Conservation (phyloP, 2,113 vertebrate species). For the Aplodontia rufa region DNA sequence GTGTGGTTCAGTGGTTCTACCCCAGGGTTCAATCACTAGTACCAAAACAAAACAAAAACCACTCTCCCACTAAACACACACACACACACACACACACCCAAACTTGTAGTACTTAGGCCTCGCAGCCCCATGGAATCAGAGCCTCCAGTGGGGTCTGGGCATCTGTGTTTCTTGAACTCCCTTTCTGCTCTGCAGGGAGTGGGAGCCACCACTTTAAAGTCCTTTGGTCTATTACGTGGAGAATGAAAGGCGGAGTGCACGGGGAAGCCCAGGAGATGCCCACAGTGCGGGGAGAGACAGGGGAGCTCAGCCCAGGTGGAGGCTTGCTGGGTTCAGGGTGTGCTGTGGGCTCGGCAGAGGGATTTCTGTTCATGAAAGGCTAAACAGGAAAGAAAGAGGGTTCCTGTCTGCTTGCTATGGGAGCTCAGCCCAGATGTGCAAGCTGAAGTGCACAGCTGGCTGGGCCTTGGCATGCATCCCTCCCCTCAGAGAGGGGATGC, state of each 20-base stretch:
- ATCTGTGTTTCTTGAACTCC: rapidly evolving
- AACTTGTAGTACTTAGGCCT: too few relatives aligned
- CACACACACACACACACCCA: too few relatives aligned
- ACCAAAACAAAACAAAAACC: too few relatives aligned
- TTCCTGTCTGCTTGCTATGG: too few relatives aligned
- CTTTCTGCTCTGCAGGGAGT: background rate
- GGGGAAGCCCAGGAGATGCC: background rate
- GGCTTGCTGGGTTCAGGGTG: background rate
- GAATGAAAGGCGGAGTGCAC: rapidly evolving
- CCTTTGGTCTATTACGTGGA: background rate
- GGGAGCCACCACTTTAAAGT: rapidly evolving
- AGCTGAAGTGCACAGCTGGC: background rate
- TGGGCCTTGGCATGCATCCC: background rate
- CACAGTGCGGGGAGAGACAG: rapidly evolving
- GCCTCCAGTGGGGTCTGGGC: too few relatives aligned
- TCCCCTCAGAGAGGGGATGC: background rate
- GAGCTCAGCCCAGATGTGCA: too few relatives aligned
- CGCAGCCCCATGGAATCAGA: background rate
- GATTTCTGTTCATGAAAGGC: background rate
- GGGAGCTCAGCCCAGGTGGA: rapidly evolving
- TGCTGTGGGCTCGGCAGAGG: background rate
- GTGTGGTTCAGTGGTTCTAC: too few relatives aligned
- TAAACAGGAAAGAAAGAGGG: rapidly evolving
- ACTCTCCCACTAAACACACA: too few relatives aligned
- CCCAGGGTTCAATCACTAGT: too few relatives aligned